Evolutionary conservation across 2,888 invertebrate species (phyloP), one percentile per base, ranked within the genome.

Genomic region (Nomada fabriciana): DNA sequence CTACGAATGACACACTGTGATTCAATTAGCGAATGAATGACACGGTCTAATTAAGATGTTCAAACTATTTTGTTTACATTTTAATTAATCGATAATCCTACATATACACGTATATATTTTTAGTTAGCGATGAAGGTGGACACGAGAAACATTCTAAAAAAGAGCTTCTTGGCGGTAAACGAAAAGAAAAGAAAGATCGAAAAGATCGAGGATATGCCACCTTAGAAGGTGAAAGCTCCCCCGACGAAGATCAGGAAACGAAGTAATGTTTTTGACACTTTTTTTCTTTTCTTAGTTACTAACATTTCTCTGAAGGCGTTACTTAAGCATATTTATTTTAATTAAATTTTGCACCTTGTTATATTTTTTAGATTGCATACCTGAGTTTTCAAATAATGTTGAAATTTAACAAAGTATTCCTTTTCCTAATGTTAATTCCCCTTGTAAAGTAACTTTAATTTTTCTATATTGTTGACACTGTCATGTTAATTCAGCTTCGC

Each of bases 131-230:
- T 93, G 97, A 96, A 81, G 93, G 90, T 67, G 96, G 96, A 79
- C 97, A 97, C 92, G 97, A 97, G 67, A 96, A 96, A 91, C 95
- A 96, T 71, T 96, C 96, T 86, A 97, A 97, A 91, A 97, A 97
- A 90, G 97, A 97, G 90, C 94, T 97, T 64, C 94, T 97, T 43
- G 96, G 96, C 88, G 97, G 97, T 0, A 96, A 97, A 84, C 95
- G 97, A 0, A 98, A 97, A 91, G 98, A 98, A 76, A 97, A 97
- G 89, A 98, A 98, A 93, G 98, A 97, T 60, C 97, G 97, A 91
- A 97, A 97, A 93, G 98, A 98, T 91, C 95, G 97, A 89, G 98
- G 98, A 2, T 98, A 98, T 95, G 98, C 98, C 65, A 98, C 98
- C 36, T 95, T 98, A 89, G 98, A 98, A 94, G 98, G 98, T 59